Percentiles rank a stretch among this genome's conserved stretches.
These are phyloP conservation scores for Macquaria ambigua DNA, from an alignment of 2,113 vertebrate genomes.

Conservation along the genomic window DNA sequence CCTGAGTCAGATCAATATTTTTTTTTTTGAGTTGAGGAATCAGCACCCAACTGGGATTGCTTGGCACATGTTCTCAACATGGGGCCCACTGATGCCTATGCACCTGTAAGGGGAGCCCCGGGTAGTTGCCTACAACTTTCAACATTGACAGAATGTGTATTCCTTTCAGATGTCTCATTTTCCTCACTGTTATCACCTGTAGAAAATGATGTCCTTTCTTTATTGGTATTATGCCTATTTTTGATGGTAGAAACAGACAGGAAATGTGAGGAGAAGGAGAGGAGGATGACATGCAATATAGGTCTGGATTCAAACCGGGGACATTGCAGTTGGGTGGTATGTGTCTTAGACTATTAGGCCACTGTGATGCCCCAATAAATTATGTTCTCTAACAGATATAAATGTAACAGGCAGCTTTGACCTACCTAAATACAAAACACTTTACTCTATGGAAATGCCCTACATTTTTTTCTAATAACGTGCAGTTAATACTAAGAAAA, in stretches of 20 bases:
- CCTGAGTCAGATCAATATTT: constrained; percentile 41
- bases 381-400: not conserved
- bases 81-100: constrained; percentile 47
- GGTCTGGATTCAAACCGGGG: not conserved
- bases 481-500: constrained; percentile 23
- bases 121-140: constrained; percentile 39
- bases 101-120: constrained; percentile 28
- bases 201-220: constrained; percentile 4
- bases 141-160: constrained; percentile 20
- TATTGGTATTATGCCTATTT: not conserved
- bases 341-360: not conserved
- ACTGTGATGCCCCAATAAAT: not conserved
- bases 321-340: not conserved
- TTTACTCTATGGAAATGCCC: not conserved
- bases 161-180: constrained; percentile 34
- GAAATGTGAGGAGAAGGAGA: not conserved
- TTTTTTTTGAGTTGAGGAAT: constrained; percentile 31
- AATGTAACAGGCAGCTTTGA: not conserved
- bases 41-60: constrained; percentile 39
- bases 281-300: not conserved
- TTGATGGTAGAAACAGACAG: not conserved
- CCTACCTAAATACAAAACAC: not conserved
- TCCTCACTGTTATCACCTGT: constrained; percentile 17
- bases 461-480: not conserved
- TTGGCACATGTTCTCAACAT: constrained; percentile 51